Conservation (phyloP, 2,888 invertebrate genomes). For the Colostygia pectinataria region DNA sequence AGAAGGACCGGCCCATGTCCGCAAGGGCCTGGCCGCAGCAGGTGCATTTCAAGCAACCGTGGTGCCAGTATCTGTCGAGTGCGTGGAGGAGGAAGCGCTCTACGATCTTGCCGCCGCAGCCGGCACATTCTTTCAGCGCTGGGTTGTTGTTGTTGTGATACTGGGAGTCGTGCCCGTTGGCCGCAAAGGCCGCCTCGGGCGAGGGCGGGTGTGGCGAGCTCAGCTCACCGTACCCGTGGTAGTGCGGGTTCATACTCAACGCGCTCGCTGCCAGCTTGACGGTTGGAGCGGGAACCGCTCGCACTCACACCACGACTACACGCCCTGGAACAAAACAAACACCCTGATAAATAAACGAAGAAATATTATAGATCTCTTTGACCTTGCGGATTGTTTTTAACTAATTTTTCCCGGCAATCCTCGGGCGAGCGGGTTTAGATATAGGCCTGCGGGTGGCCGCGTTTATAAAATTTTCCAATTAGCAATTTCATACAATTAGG, state of each 20-base stretch:
- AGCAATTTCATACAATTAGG: slow-evolving; percentile 83
- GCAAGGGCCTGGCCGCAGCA: slow-evolving; percentile 95
- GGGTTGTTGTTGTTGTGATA: slow-evolving; percentile 84
- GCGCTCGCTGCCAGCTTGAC: slow-evolving; percentile 94
- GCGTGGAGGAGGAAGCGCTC: slow-evolving; percentile 96
- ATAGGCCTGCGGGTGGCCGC: slow-evolving; percentile 74
- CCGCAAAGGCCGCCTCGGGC: slow-evolving; percentile 87
- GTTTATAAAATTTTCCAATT: slow-evolving; percentile 83
- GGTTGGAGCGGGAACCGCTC: slow-evolving; percentile 83
- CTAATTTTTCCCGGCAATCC: slow-evolving; percentile 23
- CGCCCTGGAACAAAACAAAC: slow-evolving; percentile 66
- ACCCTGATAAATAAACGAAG: neutral
- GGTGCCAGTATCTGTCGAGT: slow-evolving; percentile 97
- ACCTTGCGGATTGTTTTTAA: slow-evolving; percentile 23
- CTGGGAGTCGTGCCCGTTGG: slow-evolving; percentile 83
- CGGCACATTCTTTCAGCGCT: slow-evolving; percentile 91
- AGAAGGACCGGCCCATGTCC: slow-evolving; percentile 96
- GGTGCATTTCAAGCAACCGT: slow-evolving; percentile 96
- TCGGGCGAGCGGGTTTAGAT: slow-evolving; percentile 47
- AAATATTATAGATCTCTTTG: slow-evolving; percentile 8
- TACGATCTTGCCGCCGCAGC: slow-evolving; percentile 95
- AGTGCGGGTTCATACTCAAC: slow-evolving; percentile 95
- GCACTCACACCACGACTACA: slow-evolving; percentile 77
- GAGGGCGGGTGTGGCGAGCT: slow-evolving; percentile 90
- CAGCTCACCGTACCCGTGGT: slow-evolving; percentile 92